Conservation (phyloP, 2,888 invertebrate species). For the Trypoxylon attenuatum region DNA sequence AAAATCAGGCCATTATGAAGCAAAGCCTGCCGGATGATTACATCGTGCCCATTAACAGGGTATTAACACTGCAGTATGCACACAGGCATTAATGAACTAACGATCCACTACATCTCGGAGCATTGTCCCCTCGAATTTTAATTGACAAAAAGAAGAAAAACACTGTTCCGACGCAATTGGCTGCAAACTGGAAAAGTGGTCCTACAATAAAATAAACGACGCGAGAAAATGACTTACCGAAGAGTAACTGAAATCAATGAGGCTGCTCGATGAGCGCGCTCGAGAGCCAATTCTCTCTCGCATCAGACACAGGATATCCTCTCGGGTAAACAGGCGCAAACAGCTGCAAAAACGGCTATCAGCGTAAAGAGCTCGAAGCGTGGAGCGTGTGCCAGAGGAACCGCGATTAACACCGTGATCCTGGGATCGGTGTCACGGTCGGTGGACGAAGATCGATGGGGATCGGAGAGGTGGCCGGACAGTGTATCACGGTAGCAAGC, state of each 20-base stretch:
- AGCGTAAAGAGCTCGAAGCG: background rate
- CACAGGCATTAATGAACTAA: no score
- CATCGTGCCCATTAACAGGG: background rate
- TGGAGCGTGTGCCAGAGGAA: background rate
- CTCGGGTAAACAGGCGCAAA: background rate
- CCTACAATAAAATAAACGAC: no score
- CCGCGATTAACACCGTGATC: constrained; percentile 40
- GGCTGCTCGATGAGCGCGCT: background rate
- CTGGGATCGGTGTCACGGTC: constrained; percentile 18
- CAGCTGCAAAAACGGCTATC: background rate
- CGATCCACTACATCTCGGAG: no score
- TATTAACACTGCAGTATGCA: no score
- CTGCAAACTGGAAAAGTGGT: no score
- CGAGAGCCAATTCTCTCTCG: no score
- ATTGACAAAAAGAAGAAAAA: no score
- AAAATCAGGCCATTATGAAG: background rate
- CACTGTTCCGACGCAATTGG: no score
- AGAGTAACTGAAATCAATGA: no score
- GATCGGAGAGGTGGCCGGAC: constrained; percentile 43
- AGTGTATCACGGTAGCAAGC: constrained; percentile 54
- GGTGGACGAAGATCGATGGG: constrained; percentile 53
- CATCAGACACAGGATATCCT: no score
- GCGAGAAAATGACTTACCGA: no score
- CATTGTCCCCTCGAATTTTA: no score
- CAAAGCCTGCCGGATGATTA: background rate